phyloP scores from a whole-genome alignment of 1,140 invertebrate species.

The Luehdorfia chinensis region DNA sequence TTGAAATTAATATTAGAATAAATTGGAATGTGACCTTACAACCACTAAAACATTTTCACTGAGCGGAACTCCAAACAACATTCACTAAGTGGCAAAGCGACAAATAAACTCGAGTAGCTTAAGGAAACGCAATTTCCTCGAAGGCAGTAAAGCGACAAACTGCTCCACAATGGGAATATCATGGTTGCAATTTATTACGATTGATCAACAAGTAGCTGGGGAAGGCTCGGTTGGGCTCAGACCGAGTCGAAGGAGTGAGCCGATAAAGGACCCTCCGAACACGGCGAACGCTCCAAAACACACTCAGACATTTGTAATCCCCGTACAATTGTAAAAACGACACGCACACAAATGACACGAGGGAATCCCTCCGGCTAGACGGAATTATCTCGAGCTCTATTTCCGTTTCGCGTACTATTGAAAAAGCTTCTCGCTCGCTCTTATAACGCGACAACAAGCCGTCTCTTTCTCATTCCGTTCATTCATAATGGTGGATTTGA shows the following conservation, averaged over 20 bases:
- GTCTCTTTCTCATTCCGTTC: constrained; percentile 71
- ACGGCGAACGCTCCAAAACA: constrained; percentile 36
- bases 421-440: constrained; percentile 59
- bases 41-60: constrained; percentile 13
- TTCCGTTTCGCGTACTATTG: constrained; percentile 75
- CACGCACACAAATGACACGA: constrained; percentile 73
- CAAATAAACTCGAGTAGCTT: constrained; percentile 65
- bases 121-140: constrained; percentile 72
- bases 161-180: constrained; percentile 73
- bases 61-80: constrained; percentile 20
- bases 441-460: constrained; percentile 16
- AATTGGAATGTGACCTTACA: constrained; percentile 16
- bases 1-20: too few species aligned
- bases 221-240: constrained; percentile 52
- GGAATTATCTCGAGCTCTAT: constrained; percentile 73
- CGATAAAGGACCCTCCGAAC: constrained; percentile 41
- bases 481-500: constrained; percentile 72
- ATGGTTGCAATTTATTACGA: constrained; percentile 74
- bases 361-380: constrained; percentile 75
- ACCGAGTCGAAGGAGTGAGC: constrained; percentile 50
- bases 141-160: constrained; percentile 73
- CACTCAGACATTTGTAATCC: constrained; percentile 60
- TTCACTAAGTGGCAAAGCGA: constrained; percentile 42
- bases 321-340: constrained; percentile 63
- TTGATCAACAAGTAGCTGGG: constrained; percentile 75